A percentile compares a stretch with the other conserved stretches of the same genome.
phyloP scores from a whole-genome alignment of 2,797 vertebrate genomes.

The Gadopsis marmoratus region DNA sequence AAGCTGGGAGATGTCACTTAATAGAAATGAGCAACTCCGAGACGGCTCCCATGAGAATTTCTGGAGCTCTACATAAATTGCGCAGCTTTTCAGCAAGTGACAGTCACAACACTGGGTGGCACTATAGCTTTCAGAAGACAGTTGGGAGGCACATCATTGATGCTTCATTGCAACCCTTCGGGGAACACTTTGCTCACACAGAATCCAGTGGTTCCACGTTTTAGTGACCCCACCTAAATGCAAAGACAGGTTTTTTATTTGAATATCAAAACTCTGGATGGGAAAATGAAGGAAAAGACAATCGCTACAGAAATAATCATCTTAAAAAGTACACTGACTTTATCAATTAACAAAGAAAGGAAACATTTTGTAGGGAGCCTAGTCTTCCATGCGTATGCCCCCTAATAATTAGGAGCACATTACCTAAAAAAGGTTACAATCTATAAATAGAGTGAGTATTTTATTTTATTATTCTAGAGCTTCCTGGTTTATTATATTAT shows the following conservation, averaged over 20 bases:
- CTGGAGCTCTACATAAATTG: conserved; percentile 36
- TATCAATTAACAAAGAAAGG: background rate
- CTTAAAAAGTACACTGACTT: background rate
- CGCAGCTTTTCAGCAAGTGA: conserved; percentile 52
- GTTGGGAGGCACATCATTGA: background rate
- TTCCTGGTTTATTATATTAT: conserved; percentile 2
- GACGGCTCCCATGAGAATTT: conserved; percentile 45
- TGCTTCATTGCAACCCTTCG: background rate
- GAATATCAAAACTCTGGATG: background rate
- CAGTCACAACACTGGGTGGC: conserved; percentile 50
- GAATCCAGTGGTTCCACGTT: background rate
- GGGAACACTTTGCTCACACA: background rate
- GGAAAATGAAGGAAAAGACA: background rate
- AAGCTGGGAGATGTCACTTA: conserved; percentile 21
- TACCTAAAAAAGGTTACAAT: background rate
- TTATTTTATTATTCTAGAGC: background rate
- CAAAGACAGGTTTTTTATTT: background rate
- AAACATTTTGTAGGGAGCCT: background rate
- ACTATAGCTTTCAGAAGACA: conserved; percentile 30
- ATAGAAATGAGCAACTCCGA: conserved; percentile 19
- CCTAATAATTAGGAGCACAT: background rate
- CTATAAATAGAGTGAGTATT: background rate
- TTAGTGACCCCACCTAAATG: background rate
- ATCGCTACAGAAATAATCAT: background rate
- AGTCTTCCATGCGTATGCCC: background rate